phyloP scores from a whole-genome alignment of 1,140 invertebrate genomes.

The Adoxophyes honmai region DNA sequence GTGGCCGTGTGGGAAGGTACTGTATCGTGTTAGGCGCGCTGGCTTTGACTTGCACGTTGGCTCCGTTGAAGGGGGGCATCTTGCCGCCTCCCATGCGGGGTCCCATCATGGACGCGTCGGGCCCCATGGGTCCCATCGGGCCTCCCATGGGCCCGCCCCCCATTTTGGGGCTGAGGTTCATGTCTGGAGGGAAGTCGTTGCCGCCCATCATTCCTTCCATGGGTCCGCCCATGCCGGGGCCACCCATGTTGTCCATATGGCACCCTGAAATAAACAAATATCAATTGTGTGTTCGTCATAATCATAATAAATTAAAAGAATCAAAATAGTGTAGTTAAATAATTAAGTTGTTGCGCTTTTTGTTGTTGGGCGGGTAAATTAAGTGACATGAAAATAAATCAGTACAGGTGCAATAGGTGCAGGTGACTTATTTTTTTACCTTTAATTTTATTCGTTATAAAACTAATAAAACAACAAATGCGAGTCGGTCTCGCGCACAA shows the following conservation, averaged over 20 bases:
- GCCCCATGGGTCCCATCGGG: slow-evolving; percentile 72
- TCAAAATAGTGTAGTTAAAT: too few relatives aligned
- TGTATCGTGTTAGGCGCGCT: slow-evolving; percentile 98
- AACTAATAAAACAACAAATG: too few relatives aligned
- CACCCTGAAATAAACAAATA: slow-evolving; percentile 47
- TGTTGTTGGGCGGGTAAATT: too few relatives aligned
- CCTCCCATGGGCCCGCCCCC: slow-evolving; percentile 76
- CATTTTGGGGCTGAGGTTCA: slow-evolving; percentile 79
- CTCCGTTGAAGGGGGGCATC: slow-evolving; percentile 86
- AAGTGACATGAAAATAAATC: too few relatives aligned
- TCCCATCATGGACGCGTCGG: slow-evolving; percentile 68
- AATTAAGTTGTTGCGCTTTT: too few relatives aligned
- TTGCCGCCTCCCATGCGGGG: slow-evolving; percentile 76
- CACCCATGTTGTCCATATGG: slow-evolving; percentile 77
- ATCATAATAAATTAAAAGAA: too few relatives aligned
- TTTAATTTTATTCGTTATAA: too few relatives aligned
- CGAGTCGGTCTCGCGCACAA: too few relatives aligned
- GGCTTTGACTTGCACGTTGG: slow-evolving; percentile 95
- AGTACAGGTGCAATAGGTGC: too few relatives aligned
- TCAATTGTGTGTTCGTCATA: too few relatives aligned
- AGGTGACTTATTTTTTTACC: too few relatives aligned
- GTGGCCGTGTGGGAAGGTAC: slow-evolving; percentile 94
- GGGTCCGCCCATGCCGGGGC: slow-evolving; percentile 68
- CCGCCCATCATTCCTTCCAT: slow-evolving; percentile 75
- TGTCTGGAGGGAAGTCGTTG: slow-evolving; percentile 75